Percentiles rank a stretch among this genome's conserved stretches.
phyloP scores from a whole-genome alignment of 2,888 invertebrate genomes.

The Thera britannica region DNA sequence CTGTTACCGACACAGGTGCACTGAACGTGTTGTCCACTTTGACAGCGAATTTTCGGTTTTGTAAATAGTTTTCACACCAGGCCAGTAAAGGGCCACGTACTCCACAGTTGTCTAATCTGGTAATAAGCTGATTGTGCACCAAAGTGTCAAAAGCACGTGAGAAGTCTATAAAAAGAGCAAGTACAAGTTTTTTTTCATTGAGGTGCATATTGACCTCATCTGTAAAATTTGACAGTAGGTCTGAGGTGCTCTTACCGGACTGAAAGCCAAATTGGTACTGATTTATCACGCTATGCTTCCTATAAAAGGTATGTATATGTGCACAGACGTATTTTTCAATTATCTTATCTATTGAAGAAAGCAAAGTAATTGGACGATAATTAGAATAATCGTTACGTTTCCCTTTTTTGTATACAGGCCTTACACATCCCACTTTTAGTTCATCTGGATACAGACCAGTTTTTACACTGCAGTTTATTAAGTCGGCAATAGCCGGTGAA shows the following conservation, averaged over 20 bases:
- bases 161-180: conserved; percentile 9
- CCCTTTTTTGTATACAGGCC: conserved; percentile 38
- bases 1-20: neutral
- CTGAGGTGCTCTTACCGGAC: neutral
- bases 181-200: conserved; percentile 5
- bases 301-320: conserved; percentile 33
- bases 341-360: conserved; percentile 40
- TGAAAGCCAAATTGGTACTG: neutral
- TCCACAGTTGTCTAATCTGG: conserved; percentile 26
- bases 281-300: conserved; percentile 23
- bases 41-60: conserved; percentile 6
- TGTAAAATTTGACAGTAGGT: conserved; percentile 1
- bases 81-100: conserved; percentile 15
- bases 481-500: conserved; percentile 29
- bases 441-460: conserved; percentile 33
- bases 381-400: conserved; percentile 22
- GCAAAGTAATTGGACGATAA: conserved; percentile 39
- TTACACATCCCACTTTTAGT: conserved; percentile 35
- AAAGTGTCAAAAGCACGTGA: conserved; percentile 40
- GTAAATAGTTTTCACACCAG: conserved; percentile 29
- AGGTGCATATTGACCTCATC: conserved; percentile 12
- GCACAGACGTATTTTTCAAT: conserved; percentile 34
- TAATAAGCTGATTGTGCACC: conserved; percentile 26
- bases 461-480: conserved; percentile 39
- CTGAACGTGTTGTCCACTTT: conserved; percentile 8